Percentiles rank a stretch among this genome's conserved stretches.
Evolutionary conservation across 2,797 vertebrate species (phyloP).

Genomic region (Anguilla obscura): DNA sequence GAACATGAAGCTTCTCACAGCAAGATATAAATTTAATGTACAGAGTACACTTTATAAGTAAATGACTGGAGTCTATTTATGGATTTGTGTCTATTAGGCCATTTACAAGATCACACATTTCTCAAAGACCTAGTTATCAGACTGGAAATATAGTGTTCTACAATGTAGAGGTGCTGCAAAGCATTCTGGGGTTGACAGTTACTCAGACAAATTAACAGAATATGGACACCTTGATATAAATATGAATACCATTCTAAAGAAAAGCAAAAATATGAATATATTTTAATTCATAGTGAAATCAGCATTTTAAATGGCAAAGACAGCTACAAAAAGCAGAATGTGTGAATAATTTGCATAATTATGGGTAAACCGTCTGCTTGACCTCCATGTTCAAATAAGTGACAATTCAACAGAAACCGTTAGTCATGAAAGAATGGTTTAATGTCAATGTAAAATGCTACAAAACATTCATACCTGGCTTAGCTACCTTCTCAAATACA

Average conservation of each 20-base stretch:
- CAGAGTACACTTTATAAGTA: background rate
- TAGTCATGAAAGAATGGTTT: slow-evolving; percentile 46
- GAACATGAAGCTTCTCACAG: no score
- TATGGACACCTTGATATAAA: background rate
- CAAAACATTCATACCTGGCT: slow-evolving; percentile 54
- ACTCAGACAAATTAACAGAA: background rate
- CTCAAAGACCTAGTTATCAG: background rate
- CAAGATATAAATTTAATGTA: background rate
- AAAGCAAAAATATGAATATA: background rate
- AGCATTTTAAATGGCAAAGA: background rate
- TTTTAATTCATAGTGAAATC: background rate
- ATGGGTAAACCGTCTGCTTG: background rate
- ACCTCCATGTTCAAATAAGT: slow-evolving; percentile 29
- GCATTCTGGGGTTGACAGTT: background rate
- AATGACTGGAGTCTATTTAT: background rate
- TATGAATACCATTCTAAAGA: background rate
- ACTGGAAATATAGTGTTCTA: background rate
- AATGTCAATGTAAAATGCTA: slow-evolving; percentile 54
- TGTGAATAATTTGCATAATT: slow-evolving; percentile 16
- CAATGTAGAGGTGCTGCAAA: background rate
- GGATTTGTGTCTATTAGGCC: background rate
- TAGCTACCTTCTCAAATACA: slow-evolving; percentile 37
- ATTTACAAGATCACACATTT: background rate
- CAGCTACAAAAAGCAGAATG: slow-evolving; percentile 18
- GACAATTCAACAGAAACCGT: slow-evolving; percentile 44